These are phyloP conservation scores for Leucania comma DNA, from an alignment of 2,888 invertebrate genomes.

Conservation along the genomic window DNA sequence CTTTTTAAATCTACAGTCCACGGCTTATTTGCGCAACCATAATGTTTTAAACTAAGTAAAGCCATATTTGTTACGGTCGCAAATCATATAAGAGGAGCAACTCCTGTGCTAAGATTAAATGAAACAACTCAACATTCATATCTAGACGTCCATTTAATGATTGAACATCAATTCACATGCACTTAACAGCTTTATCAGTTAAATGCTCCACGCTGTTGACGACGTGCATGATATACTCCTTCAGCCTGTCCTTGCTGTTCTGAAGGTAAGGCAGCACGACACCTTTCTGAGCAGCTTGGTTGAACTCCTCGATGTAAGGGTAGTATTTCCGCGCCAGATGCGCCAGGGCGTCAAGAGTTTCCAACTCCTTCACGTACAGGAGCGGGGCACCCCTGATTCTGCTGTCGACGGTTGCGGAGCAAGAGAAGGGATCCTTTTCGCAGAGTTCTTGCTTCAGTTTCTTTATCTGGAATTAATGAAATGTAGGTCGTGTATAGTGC, in stretches of 20 bases:
- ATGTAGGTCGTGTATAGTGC: no score
- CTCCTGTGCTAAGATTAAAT: no score
- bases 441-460: constrained; percentile 30
- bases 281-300: constrained; percentile 19
- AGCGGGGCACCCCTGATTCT: constrained; percentile 16
- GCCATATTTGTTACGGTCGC: no score
- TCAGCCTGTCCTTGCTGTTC: constrained; percentile 30
- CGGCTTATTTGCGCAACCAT: no score
- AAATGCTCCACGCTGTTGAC: constrained; percentile 42
- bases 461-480: constrained; percentile 26
- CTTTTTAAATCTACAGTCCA: no score
- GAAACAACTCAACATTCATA: constrained; percentile 1
- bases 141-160: not conserved
- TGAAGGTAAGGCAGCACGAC: constrained; percentile 22
- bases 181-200: constrained; percentile 10
- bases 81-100: no score
- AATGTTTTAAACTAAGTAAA: no score
- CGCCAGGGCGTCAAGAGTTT: constrained; percentile 32
- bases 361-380: constrained; percentile 34
- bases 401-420: constrained; percentile 5
- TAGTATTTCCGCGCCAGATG: constrained; percentile 26
- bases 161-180: not conserved
- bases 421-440: not conserved
- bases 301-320: constrained; percentile 35
- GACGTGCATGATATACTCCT: constrained; percentile 27